Base-by-base conservation (phyloP, 2,797 vertebrate genomes). In the Diceros bicornis region DNA sequence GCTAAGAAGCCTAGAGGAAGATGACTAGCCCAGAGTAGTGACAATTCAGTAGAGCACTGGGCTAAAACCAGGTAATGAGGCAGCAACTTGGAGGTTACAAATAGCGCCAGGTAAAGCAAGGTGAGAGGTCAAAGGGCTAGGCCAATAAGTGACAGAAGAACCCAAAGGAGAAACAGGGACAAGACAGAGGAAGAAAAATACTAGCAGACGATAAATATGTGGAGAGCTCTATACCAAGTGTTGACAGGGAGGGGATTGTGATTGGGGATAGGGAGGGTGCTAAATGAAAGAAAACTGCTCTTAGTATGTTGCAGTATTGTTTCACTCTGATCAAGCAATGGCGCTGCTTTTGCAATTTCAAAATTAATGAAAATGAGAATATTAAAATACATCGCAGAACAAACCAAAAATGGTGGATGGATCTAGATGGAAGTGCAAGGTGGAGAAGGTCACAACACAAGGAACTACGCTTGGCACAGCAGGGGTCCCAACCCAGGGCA, bases 281-380 rank as follows among this genome's bases (percentile, higher is more conserved):
- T 57, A 25, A 27, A 66, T 17, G 37, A 77, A 61, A 91, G 27
- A 69, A 84, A 71, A 50, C 17, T 32, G 2, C 13, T 79, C 55
- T 95, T 91, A 62, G 47, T 44, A 27, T 62, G 13, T 64, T 52
- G 71, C 57, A 72, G 7, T 29, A 62, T 59, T 59, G 34, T 29
- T 44, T 41, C 82, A 64, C 16, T 69, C 32, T 79, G 52, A 55
- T 32, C 68, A 74, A 87, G 66, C 13, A 82, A 17, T 29, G 75
- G n/a, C n/a, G 59, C 16, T 88, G 68, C 25, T 68, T 87, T 79
- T 87, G 32, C 16, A 82, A 91, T 37, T 92, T 89, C 37, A 87
- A 81, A 75, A 23, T 37, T 75, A 69, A 62, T 61, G 61, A 79
- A 64, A 79, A 21, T 52, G 81, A 79, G 23, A 86, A n/a, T 17